Evolutionary conservation across 2,113 vertebrate species (phyloP), one percentile per base, ranked within the genome.

Genomic region (Microcebus lehilahytsara): DNA sequence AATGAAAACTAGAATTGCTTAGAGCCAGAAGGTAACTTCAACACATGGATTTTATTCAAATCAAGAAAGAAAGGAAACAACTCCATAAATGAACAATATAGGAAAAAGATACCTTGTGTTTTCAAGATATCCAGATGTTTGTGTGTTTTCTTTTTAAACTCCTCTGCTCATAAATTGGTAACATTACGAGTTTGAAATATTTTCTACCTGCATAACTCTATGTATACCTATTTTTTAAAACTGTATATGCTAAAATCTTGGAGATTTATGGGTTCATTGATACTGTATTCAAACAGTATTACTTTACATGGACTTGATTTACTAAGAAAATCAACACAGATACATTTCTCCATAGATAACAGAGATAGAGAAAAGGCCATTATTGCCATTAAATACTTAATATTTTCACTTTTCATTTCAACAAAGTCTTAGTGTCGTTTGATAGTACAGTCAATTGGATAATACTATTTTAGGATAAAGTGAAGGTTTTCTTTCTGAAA

Each of bases 61-160:
- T 97, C 34, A 93, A 56, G 34, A 64, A n/a, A 78, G 37, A 95
- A 74, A 16, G 22, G 34, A 91, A 93, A 88, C 40, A 97, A 84
- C 67, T 30, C 9, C 23, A 78, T 91, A 72, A 77, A 91, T 40
- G 16, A 93, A n/a, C 72, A 89, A 64, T 27, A 46, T 69, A 6
- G 71, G 56, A 49, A 67, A 91, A 83, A 34, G n/a, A 78, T 75
- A 69, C 32, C 16, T 72, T 91, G 25, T 87, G 60, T 79, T 96
- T 95, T 93, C 40, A 84, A n/a, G 81, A 62, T 95, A 78, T 51
- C 69, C 64, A 91, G 67, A 72, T 97, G 32, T 87, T 93, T 58
- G 17, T 79, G 17, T 90, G 13, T 85, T 94, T 93, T 49, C 22
- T 49, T 84, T 97, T 91, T 37, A 93, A 91, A 81, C 23, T 80